phyloP scores from a whole-genome alignment of 2,113 vertebrate species.

The Microcebus lehilahytsara region DNA sequence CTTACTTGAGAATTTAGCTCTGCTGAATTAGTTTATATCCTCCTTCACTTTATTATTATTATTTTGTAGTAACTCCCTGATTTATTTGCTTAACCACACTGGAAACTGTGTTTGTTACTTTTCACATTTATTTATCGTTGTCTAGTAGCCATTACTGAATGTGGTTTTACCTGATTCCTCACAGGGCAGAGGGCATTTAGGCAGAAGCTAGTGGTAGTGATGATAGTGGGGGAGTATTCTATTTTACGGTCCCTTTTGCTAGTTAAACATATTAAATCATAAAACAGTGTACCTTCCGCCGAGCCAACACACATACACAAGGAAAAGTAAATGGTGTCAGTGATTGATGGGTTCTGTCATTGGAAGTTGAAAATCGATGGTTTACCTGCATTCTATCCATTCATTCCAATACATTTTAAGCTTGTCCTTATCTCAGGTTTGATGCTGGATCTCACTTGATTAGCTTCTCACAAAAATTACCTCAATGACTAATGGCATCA shows the following conservation, averaged over 20 bases:
- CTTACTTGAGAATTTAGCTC: background rate
- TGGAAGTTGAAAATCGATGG: background rate
- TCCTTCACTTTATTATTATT: background rate
- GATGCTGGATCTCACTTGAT: background rate
- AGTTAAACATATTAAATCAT: background rate
- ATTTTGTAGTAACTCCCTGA: background rate
- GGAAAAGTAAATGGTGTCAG: background rate
- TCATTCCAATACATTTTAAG: background rate
- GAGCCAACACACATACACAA: background rate
- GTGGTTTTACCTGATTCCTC: background rate
- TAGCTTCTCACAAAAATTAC: background rate
- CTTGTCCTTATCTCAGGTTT: background rate
- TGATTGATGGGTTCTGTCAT: background rate
- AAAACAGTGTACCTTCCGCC: background rate
- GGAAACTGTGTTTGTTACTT: background rate
- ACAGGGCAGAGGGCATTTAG: background rate
- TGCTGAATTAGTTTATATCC: background rate
- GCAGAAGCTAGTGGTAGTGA: background rate
- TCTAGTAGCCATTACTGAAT: background rate
- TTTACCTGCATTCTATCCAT: background rate
- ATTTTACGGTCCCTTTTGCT: background rate
- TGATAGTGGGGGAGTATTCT: no score
- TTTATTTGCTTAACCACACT: background rate
- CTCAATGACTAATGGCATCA: background rate
- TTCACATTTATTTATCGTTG: background rate